Evolutionary conservation across 2,797 vertebrate species (phyloP), one percentile per base, ranked within the genome.

Genomic region (Mionectes olivaceus): DNA sequence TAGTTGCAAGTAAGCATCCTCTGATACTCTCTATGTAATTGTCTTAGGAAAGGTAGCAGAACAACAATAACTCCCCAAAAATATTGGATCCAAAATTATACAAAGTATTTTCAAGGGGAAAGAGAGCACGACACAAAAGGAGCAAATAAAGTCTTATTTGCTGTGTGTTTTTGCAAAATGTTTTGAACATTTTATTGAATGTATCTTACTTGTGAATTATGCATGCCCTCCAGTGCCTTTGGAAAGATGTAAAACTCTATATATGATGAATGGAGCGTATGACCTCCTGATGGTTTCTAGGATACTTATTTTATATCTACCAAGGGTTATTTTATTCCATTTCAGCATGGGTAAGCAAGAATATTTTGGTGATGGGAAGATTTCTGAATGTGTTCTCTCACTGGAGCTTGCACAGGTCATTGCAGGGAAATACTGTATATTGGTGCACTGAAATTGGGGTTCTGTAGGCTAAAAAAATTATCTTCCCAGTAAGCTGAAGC

Each of bases 141-240:
- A 90, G 33, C 53, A 80, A 90, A 87, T 60, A 65, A 94, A 93
- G 24, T 52, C 39, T 91, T 90, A 89, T 76, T 95, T 83, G 10
- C 67, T 14, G 3, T 56, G 35, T 82, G 74, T 35, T 50, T 86
- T 50, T 86, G 77, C 67, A 57, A 79, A 94, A 77, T 76, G 15
- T 86, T 94, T 89, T 74, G 57, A 75, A 74, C 43, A 8, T 85
- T 87, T 89, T 81, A 83, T 89, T 87, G 57, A 87, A 27, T 93
- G 49, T 89, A 77, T 94, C 47, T 89, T 92, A 52, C 37, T 10
- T 25, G 35, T 94, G 94, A 92, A 95, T 93, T 94, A 96, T 92
- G 57, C 49, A 93, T 91, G n/a, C 3, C 24, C 35, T 61, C 57
- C 55, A 53, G 47, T 76, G 73, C 86, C 78, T 89, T 82, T 80